Base-by-base conservation (phyloP, 2,113 vertebrate species). In the Parus major region DNA sequence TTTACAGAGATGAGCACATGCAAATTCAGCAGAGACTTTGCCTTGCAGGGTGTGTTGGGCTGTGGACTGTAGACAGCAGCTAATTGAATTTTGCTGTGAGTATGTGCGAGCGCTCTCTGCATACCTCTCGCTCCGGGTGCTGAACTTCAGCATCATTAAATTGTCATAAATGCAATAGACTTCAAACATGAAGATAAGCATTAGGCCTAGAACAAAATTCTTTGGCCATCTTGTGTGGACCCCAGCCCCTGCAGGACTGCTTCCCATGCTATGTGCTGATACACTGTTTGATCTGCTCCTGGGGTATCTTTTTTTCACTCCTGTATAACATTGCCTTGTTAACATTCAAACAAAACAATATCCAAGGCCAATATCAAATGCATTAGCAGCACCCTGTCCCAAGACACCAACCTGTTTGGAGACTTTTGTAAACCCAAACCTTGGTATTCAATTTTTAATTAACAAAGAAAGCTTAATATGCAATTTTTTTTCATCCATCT, bases 401-500 rank as follows among this genome's bases (percentile, higher is more conserved):
- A 64, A 73, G 61, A 77, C 33, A 85, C 53, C 84, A 92, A 46
- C 46, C 80, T 88, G 82, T 95, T 94, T 87, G 55, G 71, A 92
- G 93, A 95, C 53, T 95, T 96, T 97, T 95, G 87, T 95, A 97
- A 96, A 96, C 53, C n/a, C 83, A 79, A 96, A 89, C 79, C 88
- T 95, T 90, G 90, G 47, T 94, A 90, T 88, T 97, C 71, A 27
- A 47, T 66, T 97, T 97, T 97, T 98, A 98, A 98, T 98, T 97
- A 98, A 97, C 97, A 97, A 95, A 85, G 90, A 97, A 97, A 97
- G 96, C 97, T 97, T 98, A 97, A 97, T 92, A 70, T 60, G 97
- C 90, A 33, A 24, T 46, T 63, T 79, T 82, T 50, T 95, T 95
- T 35, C 15, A 97, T 90, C 97, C 95, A 90, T 97, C 97, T 97